Percentiles rank a stretch among this genome's conserved stretches.
Evolutionary conservation across 2,113 vertebrate species (phyloP).

Genomic region (Parus major): DNA sequence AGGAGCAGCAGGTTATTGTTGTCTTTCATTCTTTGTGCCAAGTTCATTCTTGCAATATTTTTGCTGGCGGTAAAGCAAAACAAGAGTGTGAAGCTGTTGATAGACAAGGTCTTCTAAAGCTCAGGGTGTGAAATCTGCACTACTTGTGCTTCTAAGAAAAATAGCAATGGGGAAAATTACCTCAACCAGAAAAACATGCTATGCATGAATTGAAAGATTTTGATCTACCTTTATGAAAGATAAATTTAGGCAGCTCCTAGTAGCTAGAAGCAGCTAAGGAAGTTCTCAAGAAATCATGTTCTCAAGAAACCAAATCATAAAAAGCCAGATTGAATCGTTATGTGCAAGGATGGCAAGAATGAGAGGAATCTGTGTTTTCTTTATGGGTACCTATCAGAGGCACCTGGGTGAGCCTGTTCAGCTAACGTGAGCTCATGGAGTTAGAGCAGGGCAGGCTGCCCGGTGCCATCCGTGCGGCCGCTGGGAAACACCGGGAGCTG

Average conservation of each 20-base stretch:
- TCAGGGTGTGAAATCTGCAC: not conserved
- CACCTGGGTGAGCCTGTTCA: not conserved
- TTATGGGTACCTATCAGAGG: not conserved
- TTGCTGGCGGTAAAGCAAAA: not conserved
- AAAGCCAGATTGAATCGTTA: not conserved
- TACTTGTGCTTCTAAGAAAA: not conserved
- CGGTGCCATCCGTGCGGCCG: accelerated
- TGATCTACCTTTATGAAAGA: not conserved
- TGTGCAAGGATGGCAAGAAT: not conserved
- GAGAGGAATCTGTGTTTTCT: not conserved
- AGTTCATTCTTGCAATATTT: not conserved
- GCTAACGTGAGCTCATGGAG: not conserved
- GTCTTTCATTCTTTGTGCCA: not conserved
- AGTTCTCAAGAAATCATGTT: not conserved
- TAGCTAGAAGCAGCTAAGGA: not conserved
- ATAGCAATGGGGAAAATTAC: not conserved
- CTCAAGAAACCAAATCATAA: not conserved
- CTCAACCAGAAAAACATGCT: not conserved
- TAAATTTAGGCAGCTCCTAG: not conserved
- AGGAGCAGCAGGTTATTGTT: not conserved
- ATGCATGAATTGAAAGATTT: not conserved
- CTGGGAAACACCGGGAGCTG: not conserved
- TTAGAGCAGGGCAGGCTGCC: accelerated
- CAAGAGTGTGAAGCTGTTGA: not conserved
- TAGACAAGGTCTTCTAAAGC: not conserved